These are phyloP conservation scores for Clepsis dumicolana DNA, from an alignment of 2,888 invertebrate genomes.

Conservation along the genomic window DNA sequence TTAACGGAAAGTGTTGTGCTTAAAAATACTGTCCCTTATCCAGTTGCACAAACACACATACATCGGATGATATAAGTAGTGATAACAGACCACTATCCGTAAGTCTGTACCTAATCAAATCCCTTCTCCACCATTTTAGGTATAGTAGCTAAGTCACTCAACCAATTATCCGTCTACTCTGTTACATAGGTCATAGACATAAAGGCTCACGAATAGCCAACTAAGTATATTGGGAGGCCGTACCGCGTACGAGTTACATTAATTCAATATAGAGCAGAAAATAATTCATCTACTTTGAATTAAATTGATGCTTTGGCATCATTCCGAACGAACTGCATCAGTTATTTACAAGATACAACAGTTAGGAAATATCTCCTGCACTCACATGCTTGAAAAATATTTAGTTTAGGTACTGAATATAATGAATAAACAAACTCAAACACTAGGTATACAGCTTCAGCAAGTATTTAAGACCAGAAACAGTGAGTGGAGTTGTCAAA, in stretches of 20 bases:
- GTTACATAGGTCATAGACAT: no score
- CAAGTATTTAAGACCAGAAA: not conserved
- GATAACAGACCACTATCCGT: no score
- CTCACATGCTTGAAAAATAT: not conserved
- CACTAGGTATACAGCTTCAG: no score
- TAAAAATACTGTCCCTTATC: slow-evolving; percentile 1
- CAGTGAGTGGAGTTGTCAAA: no score
- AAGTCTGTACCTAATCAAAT: not conserved
- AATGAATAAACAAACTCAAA: not conserved
- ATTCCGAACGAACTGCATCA: no score
- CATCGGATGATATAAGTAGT: not conserved
- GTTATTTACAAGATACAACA: no score
- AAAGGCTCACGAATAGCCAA: not conserved
- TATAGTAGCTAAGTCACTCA: not conserved
- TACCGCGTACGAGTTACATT: not conserved
- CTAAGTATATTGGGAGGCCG: not conserved
- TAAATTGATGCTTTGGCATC: no score
- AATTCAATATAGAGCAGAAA: not conserved
- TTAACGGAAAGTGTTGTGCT: not conserved
- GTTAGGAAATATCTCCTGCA: no score
- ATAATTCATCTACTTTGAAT: no score
- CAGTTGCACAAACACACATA: not conserved
- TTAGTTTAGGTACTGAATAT: not conserved
- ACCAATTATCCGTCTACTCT: not conserved
- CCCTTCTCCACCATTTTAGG: not conserved